These are phyloP conservation scores for Siniperca knerii DNA, from an alignment of 2,113 vertebrate genomes.

Conservation along the genomic window DNA sequence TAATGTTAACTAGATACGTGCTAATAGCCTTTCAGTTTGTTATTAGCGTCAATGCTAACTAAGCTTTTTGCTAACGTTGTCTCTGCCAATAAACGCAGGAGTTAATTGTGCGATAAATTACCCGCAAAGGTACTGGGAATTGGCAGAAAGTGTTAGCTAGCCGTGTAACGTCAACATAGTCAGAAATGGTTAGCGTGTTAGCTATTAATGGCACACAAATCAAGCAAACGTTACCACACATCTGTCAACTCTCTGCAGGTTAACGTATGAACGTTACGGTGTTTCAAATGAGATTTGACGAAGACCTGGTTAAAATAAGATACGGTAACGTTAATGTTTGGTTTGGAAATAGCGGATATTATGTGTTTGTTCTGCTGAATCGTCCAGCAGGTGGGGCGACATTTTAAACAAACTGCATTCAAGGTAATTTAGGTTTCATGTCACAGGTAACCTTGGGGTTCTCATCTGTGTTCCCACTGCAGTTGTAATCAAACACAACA, in stretches of 20 bases:
- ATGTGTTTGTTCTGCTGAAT: neutral
- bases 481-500: constrained; percentile 16
- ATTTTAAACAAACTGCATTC: neutral
- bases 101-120: neutral
- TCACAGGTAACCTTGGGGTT: constrained; percentile 46
- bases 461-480: constrained; percentile 40
- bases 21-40: constrained; percentile 68
- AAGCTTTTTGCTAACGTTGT: constrained; percentile 9
- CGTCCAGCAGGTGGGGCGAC: constrained; percentile 34
- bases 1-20: constrained; percentile 10
- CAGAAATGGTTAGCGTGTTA: neutral
- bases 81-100: neutral
- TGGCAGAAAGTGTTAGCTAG: neutral
- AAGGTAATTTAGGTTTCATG: constrained; percentile 4
- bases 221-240: neutral
- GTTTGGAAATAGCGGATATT: neutral
- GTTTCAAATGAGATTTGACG: neutral
- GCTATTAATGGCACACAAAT: neutral
- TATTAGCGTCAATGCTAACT: constrained; percentile 57
- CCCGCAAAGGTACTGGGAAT: neutral
- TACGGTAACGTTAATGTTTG: neutral
- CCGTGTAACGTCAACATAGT: neutral
- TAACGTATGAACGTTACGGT: neutral
- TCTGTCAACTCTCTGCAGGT: neutral
- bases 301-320: neutral